Conservation (phyloP, 2,113 vertebrate species). For the Tonatia bakeri region DNA sequence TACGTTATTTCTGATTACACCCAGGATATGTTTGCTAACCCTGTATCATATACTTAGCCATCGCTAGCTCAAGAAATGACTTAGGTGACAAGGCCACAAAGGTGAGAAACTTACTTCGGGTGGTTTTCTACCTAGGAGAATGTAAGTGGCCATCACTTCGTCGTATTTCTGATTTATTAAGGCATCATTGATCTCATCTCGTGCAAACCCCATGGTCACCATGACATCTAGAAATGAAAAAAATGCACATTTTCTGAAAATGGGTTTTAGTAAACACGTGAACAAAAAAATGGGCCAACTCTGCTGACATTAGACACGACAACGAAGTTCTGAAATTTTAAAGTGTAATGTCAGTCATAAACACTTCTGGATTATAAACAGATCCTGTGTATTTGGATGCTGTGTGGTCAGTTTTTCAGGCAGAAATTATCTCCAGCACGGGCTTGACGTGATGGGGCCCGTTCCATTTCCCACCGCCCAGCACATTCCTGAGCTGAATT, state of each 20-base stretch:
- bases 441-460: fast-evolving
- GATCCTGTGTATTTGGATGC: not conserved
- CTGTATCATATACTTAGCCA: not conserved
- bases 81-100: not conserved
- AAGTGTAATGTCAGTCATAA: not conserved
- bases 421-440: not conserved
- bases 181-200: conserved; percentile 96
- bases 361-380: not conserved
- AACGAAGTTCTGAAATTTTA: conserved; percentile 8
- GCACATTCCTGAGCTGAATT: not conserved
- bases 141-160: conserved; percentile 97
- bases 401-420: not conserved
- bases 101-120: conserved; percentile 87
- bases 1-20: not conserved
- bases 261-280: not conserved
- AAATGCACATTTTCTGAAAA: not conserved
- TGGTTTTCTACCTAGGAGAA: conserved; percentile 95
- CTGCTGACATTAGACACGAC: not conserved
- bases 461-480: not conserved
- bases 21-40: not conserved
- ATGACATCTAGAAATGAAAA: conserved; percentile 87
- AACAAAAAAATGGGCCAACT: not conserved
- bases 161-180: conserved; percentile 94
- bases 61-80: not conserved
- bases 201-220: conserved; percentile 97